Evolutionary conservation across 1,140 invertebrate species (phyloP).

Genomic region (Sarcophaga bullata): DNA sequence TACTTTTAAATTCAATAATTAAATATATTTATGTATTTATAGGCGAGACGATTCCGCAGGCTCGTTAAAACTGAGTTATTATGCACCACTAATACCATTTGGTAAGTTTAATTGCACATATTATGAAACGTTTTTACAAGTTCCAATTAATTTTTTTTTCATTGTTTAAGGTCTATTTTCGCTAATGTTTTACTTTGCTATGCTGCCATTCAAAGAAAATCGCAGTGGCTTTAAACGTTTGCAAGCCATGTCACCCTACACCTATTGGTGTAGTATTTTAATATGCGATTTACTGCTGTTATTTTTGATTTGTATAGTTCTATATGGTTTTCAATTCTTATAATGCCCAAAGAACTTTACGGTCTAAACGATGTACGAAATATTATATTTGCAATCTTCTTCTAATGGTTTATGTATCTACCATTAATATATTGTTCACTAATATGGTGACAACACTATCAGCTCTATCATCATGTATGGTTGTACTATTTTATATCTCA

Average conservation of each 20-base stretch:
- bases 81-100: slow-evolving; percentile 54
- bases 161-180: slow-evolving; percentile 52
- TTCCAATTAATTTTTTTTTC: background rate
- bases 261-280: slow-evolving; percentile 56
- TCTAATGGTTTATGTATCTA: slow-evolving; percentile 58
- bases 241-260: slow-evolving; percentile 56
- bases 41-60: slow-evolving; percentile 56
- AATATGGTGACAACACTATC: slow-evolving; percentile 62
- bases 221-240: slow-evolving; percentile 58
- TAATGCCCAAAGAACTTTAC: slow-evolving; percentile 58
- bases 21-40: slow-evolving; percentile 11
- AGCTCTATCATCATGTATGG: slow-evolving; percentile 60
- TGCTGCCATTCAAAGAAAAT: slow-evolving; percentile 58
- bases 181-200: slow-evolving; percentile 60
- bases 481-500: slow-evolving; percentile 59
- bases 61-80: slow-evolving; percentile 56
- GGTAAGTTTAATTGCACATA: slow-evolving; percentile 43
- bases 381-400: slow-evolving; percentile 54
- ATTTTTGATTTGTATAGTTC: slow-evolving; percentile 41
- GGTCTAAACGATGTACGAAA: slow-evolving; percentile 44
- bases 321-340: slow-evolving; percentile 47
- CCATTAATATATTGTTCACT: slow-evolving; percentile 58
- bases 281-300: slow-evolving; percentile 54
- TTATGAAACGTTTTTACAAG: slow-evolving; percentile 1
- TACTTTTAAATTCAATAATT: background rate